These are phyloP conservation scores for Sakesphorus luctuosus DNA, from an alignment of 2,113 vertebrate species.

Conservation along the genomic window DNA sequence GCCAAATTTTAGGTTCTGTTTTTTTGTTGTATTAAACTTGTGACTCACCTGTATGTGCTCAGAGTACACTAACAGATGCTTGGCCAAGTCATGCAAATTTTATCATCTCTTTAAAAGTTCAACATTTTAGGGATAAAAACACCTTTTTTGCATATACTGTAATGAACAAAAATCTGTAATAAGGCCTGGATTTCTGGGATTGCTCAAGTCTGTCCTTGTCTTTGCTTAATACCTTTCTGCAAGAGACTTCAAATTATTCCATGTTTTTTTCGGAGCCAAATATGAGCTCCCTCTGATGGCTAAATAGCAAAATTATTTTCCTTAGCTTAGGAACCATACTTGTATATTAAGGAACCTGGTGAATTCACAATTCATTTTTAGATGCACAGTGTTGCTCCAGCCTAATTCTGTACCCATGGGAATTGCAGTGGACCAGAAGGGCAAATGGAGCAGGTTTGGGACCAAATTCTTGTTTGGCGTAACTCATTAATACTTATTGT, in stretches of 20 bases:
- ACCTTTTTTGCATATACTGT: background rate
- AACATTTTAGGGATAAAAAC: background rate
- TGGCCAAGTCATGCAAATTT: background rate
- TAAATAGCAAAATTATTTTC: background rate
- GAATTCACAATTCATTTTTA: background rate
- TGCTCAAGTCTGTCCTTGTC: background rate
- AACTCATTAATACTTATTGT: background rate
- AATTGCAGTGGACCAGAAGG: background rate
- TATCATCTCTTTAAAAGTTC: background rate
- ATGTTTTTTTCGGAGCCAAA: background rate
- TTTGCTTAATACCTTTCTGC: background rate
- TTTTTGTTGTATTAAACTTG: background rate
- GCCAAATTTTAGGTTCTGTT: background rate
- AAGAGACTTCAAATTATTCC: background rate
- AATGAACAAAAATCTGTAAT: background rate
- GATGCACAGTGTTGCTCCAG: background rate
- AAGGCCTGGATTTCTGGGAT: background rate
- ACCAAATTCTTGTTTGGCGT: background rate
- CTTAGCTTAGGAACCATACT: background rate
- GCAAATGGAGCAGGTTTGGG: background rate
- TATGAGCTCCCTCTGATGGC: conserved; percentile 60
- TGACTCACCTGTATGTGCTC: background rate
- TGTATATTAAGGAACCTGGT: background rate
- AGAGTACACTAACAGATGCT: background rate
- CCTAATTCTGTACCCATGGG: rapidly evolving